A percentile compares a stretch with the other conserved stretches of the same genome.
Evolutionary conservation across 2,113 vertebrate genomes (phyloP).

Genomic region (Pionites leucogaster): DNA sequence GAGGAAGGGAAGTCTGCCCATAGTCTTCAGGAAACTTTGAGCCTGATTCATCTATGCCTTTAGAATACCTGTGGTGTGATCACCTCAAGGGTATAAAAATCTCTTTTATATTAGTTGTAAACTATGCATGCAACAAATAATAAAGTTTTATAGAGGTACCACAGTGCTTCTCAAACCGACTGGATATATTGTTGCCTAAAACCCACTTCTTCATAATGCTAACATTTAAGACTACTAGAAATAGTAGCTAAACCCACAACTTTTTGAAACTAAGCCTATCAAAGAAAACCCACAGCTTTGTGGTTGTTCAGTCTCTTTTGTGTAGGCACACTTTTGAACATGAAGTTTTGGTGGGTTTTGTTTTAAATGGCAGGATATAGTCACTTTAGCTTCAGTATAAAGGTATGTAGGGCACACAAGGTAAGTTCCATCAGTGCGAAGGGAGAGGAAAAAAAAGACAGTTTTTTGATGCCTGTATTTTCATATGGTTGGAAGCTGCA

Average conservation of each 20-base stretch:
- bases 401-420: not conserved
- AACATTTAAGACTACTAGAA: not conserved
- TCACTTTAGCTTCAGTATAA: not conserved
- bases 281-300: not conserved
- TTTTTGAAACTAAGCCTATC: not conserved
- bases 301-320: too few species aligned
- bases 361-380: not conserved
- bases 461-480: not conserved
- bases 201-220: not conserved
- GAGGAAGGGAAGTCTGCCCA: not conserved
- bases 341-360: not conserved
- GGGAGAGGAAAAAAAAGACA: not conserved
- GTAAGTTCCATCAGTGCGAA: not conserved
- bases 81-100: not conserved
- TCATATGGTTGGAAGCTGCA: not conserved
- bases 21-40: not conserved
- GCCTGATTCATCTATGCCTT: not conserved
- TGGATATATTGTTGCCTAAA: not conserved
- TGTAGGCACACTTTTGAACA: not conserved
- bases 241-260: not conserved
- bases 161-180: not conserved
- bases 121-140: not conserved
- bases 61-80: not conserved
- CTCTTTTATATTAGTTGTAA: not conserved
- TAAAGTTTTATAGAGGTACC: not conserved